Evolutionary conservation across 2,113 vertebrate species (phyloP).

Genomic region (Thunnus thynnus): DNA sequence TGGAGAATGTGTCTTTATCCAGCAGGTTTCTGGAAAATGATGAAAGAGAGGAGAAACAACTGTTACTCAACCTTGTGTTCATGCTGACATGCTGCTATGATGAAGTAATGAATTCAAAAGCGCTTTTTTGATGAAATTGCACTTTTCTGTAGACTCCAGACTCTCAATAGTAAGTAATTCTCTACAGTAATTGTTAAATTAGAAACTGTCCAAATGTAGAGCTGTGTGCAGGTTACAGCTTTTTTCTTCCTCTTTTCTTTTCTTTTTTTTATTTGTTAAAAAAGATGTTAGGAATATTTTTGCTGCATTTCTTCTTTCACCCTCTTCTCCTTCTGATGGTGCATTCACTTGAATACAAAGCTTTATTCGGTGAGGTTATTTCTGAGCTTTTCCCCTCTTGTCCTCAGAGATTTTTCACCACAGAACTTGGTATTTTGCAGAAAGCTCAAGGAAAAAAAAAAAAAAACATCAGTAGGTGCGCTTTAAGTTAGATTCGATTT

Average conservation of each 20-base stretch:
- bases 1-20: slow-evolving; percentile 98
- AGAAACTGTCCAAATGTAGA: not conserved
- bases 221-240: not conserved
- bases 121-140: not conserved
- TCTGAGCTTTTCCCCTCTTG: not conserved
- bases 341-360: slow-evolving; percentile 3
- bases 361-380: not conserved
- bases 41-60: slow-evolving; percentile 47
- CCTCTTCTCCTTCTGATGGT: not conserved
- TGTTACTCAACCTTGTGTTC: slow-evolving; percentile 10
- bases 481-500: slow-evolving; percentile 27
- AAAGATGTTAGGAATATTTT: not conserved
- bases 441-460: not conserved
- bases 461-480: not conserved
- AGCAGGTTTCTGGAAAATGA: slow-evolving; percentile 88
- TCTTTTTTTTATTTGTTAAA: no score
- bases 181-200: not conserved
- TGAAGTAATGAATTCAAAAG: not conserved
- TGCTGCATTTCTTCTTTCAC: not conserved
- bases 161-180: no score
- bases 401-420: not conserved
- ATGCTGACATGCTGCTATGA: not conserved
- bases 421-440: not conserved
- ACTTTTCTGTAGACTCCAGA: not conserved
- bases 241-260: not conserved